Percentiles rank a stretch among this genome's conserved stretches.
phyloP scores from a whole-genome alignment of 2,113 vertebrate genomes.

The Tenebrosternarchus preto region DNA sequence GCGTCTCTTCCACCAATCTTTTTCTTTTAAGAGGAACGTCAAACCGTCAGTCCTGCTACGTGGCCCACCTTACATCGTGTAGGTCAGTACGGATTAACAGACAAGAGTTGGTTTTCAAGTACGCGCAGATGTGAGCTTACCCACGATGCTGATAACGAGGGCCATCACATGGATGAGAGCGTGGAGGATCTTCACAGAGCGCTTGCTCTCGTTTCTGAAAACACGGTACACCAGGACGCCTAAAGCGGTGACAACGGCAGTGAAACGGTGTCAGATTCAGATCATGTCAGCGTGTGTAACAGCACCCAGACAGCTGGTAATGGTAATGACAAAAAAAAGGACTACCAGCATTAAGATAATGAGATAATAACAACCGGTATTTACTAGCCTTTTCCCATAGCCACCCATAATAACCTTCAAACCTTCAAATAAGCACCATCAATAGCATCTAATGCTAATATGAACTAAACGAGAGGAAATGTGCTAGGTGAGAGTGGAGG shows the following conservation, averaged over 20 bases:
- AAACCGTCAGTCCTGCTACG: too few relatives aligned
- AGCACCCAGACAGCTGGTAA: too few relatives aligned
- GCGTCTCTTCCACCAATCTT: too few relatives aligned
- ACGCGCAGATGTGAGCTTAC: conserved; percentile 56
- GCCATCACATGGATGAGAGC: conserved; percentile 81
- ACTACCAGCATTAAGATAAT: background rate
- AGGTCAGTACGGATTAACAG: background rate
- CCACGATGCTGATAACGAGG: conserved; percentile 77
- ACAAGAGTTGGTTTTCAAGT: background rate
- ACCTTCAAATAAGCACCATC: too few relatives aligned
- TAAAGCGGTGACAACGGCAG: conserved; percentile 51
- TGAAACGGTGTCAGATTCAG: background rate
- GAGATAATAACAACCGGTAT: background rate
- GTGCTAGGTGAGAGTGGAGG: background rate
- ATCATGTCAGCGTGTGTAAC: background rate
- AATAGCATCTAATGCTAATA: too few relatives aligned
- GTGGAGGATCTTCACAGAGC: conserved; percentile 82
- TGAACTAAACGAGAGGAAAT: background rate
- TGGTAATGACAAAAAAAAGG: too few relatives aligned
- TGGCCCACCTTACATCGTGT: too few relatives aligned
- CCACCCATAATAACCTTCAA: background rate
- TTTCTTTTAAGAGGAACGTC: too few relatives aligned
- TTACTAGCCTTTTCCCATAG: background rate
- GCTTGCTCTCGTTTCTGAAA: conserved; percentile 84
- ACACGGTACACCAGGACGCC: conserved; percentile 90